phyloP scores from a whole-genome alignment of 2,113 vertebrate species.

The Seriola aureovittata region DNA sequence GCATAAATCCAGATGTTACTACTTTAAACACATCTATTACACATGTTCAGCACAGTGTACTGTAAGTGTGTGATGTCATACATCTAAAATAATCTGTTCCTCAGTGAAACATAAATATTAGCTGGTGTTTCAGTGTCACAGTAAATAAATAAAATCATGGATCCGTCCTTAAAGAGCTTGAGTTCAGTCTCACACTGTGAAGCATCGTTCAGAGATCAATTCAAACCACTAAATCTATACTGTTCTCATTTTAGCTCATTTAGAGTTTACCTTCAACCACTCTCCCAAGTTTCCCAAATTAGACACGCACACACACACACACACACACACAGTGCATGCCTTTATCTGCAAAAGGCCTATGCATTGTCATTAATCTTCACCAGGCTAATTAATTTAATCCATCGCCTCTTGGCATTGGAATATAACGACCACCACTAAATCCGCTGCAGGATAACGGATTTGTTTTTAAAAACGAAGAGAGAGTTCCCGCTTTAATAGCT shows the following conservation, averaged over 20 bases:
- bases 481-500: slow-evolving; percentile 55
- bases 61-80: no score
- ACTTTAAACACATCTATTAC: no score
- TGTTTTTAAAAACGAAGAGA: slow-evolving; percentile 55
- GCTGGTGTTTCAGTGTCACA: no score
- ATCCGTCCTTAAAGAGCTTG: background rate
- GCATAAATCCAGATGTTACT: no score
- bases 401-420: slow-evolving; percentile 74
- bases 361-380: slow-evolving; percentile 80
- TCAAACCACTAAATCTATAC: slow-evolving; percentile 16
- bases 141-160: background rate
- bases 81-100: no score
- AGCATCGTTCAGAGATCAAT: slow-evolving; percentile 1
- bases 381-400: slow-evolving; percentile 83
- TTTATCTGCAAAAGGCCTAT: slow-evolving; percentile 75
- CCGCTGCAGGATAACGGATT: slow-evolving; percentile 67
- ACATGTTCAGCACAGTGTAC: no score
- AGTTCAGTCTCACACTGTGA: no score
- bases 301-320: slow-evolving; percentile 12
- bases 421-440: slow-evolving; percentile 75
- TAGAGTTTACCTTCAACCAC: slow-evolving; percentile 38
- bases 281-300: slow-evolving; percentile 48
- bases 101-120: background rate
- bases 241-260: background rate
- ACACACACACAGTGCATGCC: slow-evolving; percentile 30